A percentile compares a stretch with the other conserved stretches of the same genome.
phyloP scores from a whole-genome alignment of 2,888 invertebrate species.

The Eristalinus aeneus region DNA sequence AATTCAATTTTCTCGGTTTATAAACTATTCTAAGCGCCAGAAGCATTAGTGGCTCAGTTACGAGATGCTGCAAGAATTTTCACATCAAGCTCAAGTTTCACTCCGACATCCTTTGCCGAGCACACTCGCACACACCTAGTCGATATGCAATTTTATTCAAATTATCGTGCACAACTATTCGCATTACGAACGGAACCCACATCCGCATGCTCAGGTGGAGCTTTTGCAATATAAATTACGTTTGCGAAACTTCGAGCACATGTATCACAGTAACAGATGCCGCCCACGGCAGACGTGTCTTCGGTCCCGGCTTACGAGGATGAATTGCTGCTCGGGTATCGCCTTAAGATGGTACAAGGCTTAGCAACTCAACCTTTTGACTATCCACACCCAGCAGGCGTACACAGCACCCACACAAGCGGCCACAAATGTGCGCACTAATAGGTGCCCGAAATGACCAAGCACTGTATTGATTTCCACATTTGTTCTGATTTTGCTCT shows the following conservation, averaged over 20 bases:
- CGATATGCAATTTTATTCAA: not conserved
- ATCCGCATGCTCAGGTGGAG: not conserved
- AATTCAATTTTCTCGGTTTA: too few species aligned
- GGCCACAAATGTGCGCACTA: conserved; percentile 12
- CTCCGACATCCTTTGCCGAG: not conserved
- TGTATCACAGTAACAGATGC: not conserved
- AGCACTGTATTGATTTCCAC: conserved; percentile 43
- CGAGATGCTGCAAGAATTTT: not conserved
- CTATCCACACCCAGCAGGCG: not conserved
- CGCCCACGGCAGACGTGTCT: conserved; percentile 21
- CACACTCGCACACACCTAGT: not conserved
- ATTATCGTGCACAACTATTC: not conserved
- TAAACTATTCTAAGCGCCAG: too few species aligned
- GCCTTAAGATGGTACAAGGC: not conserved
- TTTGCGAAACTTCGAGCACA: conserved; percentile 10
- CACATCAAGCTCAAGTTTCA: not conserved
- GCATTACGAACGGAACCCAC: not conserved
- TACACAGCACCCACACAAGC: not conserved
- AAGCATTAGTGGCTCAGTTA: not conserved
- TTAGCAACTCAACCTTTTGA: conserved; percentile 1
- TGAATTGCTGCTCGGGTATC: not conserved
- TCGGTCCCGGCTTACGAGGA: not conserved
- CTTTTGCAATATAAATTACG: not conserved
- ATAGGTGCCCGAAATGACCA: conserved; percentile 36
- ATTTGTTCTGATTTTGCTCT: conserved; percentile 35